Evolutionary conservation across 2,797 vertebrate species (phyloP), one percentile per base, ranked within the genome.

Genomic region (Myotis vivesi): DNA sequence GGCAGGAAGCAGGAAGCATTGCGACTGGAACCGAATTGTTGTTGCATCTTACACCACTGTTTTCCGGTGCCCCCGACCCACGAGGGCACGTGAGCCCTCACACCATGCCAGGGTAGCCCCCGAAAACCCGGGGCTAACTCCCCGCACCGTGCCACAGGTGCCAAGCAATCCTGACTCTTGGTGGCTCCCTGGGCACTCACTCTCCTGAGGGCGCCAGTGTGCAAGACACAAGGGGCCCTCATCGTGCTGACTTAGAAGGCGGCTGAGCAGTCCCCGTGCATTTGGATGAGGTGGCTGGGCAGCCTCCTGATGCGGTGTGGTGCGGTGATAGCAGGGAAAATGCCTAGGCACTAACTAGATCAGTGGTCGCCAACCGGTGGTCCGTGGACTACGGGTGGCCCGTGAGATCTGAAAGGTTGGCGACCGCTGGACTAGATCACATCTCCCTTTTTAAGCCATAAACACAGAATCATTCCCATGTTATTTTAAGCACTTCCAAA

Each of bases 141-240:
- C 44, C 36, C 5, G 1, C 23, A 17, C 11, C 3, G 36, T 1
- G 9, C 30, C 36, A 44, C 17, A 6, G 15, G 5, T 0, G 0
- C 59, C 44, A 30, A 22, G 79, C 17, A 33, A 22, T 2, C 41
- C 3, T 6, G 17, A 25, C 15, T 4, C 41, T 1, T 5, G 1
- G 36, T 0, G 71, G 49, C 64, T 25, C 19, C 62, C 5, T 5
- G 33, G 2, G 13, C 3, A 0, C 19, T 30, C 23, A 16, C 30
- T 28, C 19, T 46, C 23, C 53, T 4, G 3, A 2, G 2, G 11
- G 53, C 20, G 53, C 17, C 55, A 5, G 8, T 4, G 33, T 1
- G 23, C 20, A 13, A 13, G 69, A 20, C 30, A 59, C 25, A 1
- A 0, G 2, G 12, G 33, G 73, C 46, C 19, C 30, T 33, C 46